Evolutionary conservation across 2,888 invertebrate species (phyloP).

Genomic region (Eupithecia dodoneata): DNA sequence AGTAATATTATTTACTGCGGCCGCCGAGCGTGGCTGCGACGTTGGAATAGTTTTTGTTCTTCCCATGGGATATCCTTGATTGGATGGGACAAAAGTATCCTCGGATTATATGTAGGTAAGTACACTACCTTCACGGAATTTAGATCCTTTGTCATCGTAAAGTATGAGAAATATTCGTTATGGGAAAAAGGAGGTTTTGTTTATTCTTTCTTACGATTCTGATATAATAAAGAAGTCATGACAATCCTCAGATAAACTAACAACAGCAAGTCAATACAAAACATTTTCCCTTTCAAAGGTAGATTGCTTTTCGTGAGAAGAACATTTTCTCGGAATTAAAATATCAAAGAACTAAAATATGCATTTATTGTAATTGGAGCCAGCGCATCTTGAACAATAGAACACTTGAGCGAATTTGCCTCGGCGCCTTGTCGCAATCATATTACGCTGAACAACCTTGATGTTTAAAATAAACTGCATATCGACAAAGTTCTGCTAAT

Average conservation of each 20-base stretch:
- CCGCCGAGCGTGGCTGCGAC: constrained; percentile 26
- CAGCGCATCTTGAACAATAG: constrained; percentile 31
- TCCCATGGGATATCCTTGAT: constrained; percentile 35
- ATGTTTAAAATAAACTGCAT: background rate
- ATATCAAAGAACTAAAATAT: constrained; percentile 23
- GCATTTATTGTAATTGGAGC: constrained; percentile 28
- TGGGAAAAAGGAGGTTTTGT: constrained; percentile 4
- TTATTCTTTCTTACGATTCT: background rate
- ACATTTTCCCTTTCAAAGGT: constrained; percentile 2
- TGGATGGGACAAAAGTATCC: constrained; percentile 35
- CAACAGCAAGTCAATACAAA: background rate
- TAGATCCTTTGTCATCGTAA: constrained; percentile 19
- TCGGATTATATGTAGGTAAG: constrained; percentile 25
- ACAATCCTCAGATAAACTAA: background rate
- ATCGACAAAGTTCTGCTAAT: background rate
- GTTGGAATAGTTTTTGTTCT: constrained; percentile 31
- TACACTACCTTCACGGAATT: constrained; percentile 25
- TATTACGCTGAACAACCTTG: background rate
- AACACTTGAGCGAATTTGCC: constrained; percentile 26
- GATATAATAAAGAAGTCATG: background rate
- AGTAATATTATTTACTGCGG: constrained; percentile 36
- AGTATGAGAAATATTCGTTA: background rate
- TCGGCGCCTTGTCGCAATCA: constrained; percentile 12
- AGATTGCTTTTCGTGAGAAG: constrained; percentile 10
- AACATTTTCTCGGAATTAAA: constrained; percentile 9